A percentile compares a stretch with the other conserved stretches of the same genome.
Conservation (phyloP, 1,140 invertebrate genomes). For the Drosophila virilis region DNA sequence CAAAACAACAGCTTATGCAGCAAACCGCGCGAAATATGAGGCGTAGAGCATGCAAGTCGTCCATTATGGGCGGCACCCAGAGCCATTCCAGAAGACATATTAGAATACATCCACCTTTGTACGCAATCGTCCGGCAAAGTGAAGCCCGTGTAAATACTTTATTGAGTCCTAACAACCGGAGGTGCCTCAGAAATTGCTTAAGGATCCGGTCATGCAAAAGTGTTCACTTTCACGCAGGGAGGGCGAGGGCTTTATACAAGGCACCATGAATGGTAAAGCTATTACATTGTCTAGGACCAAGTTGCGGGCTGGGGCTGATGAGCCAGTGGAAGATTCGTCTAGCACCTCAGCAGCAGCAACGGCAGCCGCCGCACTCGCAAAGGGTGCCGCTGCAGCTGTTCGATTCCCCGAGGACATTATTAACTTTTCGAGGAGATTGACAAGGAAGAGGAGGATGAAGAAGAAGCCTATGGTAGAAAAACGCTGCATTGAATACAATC, state of each 20-base stretch:
- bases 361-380: no score
- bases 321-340: constrained; percentile 48
- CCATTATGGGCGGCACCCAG: constrained; percentile 99
- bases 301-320: constrained; percentile 70
- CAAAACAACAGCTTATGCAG: neutral
- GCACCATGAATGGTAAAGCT: constrained; percentile 80
- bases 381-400: no score
- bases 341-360: constrained; percentile 83
- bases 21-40: constrained; percentile 85
- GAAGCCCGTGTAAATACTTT: constrained; percentile 86
- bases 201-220: constrained; percentile 91
- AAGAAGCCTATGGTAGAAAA: no score
- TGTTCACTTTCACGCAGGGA: constrained; percentile 91
- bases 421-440: no score
- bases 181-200: no score
- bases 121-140: constrained; percentile 99
- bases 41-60: constrained; percentile 92
- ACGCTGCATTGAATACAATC: no score
- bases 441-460: no score
- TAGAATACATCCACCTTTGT: constrained; percentile 97
- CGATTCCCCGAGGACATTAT: no score
- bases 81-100: constrained; percentile 96
- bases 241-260: constrained; percentile 88
- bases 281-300: constrained; percentile 84
- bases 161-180: no score